Evolutionary conservation across 2,888 invertebrate genomes (phyloP), one percentile per base, ranked within the genome.

Genomic region (Hyposoter dolosus): DNA sequence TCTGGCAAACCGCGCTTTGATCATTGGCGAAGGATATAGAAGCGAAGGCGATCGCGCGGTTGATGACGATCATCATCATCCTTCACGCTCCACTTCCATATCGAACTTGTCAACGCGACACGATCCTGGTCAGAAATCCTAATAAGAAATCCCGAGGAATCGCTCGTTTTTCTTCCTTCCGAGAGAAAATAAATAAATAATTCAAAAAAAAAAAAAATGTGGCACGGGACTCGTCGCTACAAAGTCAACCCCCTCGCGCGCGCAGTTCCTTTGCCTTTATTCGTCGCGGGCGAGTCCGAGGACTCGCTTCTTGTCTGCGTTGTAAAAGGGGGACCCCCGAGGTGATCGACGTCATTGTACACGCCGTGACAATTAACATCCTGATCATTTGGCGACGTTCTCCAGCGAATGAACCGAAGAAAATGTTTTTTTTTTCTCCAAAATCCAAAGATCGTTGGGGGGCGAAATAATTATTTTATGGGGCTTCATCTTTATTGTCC

Each of bases 321-420:
- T 74, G 80, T 75, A 76, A 47, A 82, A 89, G 86, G 84, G 85
- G 88, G 85, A 84, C 79, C 84, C 87, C 87, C 84, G 68, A 74
- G 77, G 82, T 82, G 83, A 86, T 87, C 75, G 77, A 88, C 63
- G 53, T 32, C 12, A 50, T 32, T 40, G 40, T 66, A 10, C 60
- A 40, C 60, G 5, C n/a, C 47, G 56, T n/a, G 47, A 47, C 89
- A 89, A 91, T 90, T 91, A 90, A 90, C 90, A 90, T 90, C 88
- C 90, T 88, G 88, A 88, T 84, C 84, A 87, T 88, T 87, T 84
- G 84, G 87, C 35, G 65, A 53, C 32, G 50, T 65, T 68, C 77
- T 28, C 68, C 43, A 74, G 43, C 50, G 53, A 32, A 83, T 80
- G n/a, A n/a, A n/a, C n/a, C n/a, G n/a, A 81, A 81, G 19, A 28